Evolutionary conservation across 2,113 vertebrate genomes (phyloP), one percentile per base, ranked within the genome.

Genomic region (Eudorcas thomsonii): DNA sequence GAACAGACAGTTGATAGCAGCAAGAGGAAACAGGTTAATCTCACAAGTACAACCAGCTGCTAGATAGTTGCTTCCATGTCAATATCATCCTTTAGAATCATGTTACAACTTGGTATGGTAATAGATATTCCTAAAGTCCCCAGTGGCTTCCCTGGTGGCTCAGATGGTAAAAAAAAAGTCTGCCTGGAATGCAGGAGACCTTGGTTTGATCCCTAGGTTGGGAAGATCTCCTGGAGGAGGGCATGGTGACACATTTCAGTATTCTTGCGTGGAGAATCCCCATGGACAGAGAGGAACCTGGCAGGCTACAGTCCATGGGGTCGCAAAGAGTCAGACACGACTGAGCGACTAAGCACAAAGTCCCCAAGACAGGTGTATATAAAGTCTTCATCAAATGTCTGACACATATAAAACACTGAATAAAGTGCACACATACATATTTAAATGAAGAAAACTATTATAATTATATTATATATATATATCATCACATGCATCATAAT

Each of bases 41-140:
- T 71, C 57, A 33, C 25, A 88, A 93, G 14, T 77, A 92, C 28
- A 62, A 10, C 26, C 45, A 88, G 33, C 36, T 88, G 28, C 52
- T 43, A 82, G 57, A 97, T 33, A 81, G n/a, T 80, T 87, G 25
- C 90, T 88, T 91, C 36, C 5, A 39, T 96, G 57, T 90, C 15
- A 2, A 23, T 57, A 30, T 78, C 86, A 64, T 85, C 33, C 30
- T n/a, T 45, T 45, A 81, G 19, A 5, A 88, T 39, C 81, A 45
- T 60, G 78, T 83, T 94, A 55, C 71, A 77, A 84, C 16, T 55
- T 71, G 94, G 17, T 52, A 52, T 30, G 57, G 39, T 92, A 55
- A 87, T 45, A 15, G 3, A 67, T 82, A 82, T 82, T 82, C 50
- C 50, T 82, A 26, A 77, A 39, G n/a, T 74, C 19, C 19, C 36